Base-by-base conservation (phyloP, 2,113 vertebrate genomes). In the Apus apus region DNA sequence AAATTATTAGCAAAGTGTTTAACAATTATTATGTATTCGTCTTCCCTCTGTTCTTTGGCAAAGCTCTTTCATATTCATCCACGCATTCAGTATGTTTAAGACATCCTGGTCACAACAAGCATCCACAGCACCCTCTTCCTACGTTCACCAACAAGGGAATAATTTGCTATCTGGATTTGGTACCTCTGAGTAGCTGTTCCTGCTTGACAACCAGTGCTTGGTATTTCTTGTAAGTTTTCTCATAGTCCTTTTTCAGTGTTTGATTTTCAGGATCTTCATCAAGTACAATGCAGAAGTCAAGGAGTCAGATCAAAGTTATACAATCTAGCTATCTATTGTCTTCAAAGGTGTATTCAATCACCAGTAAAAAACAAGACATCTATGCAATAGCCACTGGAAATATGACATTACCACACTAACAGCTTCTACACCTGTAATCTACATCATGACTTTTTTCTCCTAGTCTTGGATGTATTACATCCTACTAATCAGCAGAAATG, bases 111-210 rank as follows among this genome's bases (percentile, higher is more conserved):
- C 61, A 7, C 26, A 74, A 56, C 2, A 73, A 81, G 12, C 34
- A 62, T 46, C 22, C 23, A 29, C 0, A 40, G 27, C 62, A 87
- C 11, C n/a, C 45, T 30, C 53, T 43, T 67, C 29, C 4, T 23
- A 78, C 0, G 0, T 32, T 58, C 32, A 70, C 20, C 25, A 58
- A 22, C 23, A 81, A 75, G 18, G 46, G 76, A 85, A 48, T 21
- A 11, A 56, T 67, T 87, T 62, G 9, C 17, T 78, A 0, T 80
- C 84, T 71, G 45, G 32, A 92, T 92, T 61, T 88, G 66, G n/a
- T 98, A 99, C 99, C 99, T 98, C 98, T 97, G 88, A 99, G 98
- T 11, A 99, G 98, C 94, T 99, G 99, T 14, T 99, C 99, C 97
- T 99, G 99, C 94, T 99, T 99, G 67, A 98, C 97, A 95, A 99